These are phyloP conservation scores for Panagrolaimus sp. DNA, from an alignment of 1,140 invertebrate genomes.

Conservation along the genomic window DNA sequence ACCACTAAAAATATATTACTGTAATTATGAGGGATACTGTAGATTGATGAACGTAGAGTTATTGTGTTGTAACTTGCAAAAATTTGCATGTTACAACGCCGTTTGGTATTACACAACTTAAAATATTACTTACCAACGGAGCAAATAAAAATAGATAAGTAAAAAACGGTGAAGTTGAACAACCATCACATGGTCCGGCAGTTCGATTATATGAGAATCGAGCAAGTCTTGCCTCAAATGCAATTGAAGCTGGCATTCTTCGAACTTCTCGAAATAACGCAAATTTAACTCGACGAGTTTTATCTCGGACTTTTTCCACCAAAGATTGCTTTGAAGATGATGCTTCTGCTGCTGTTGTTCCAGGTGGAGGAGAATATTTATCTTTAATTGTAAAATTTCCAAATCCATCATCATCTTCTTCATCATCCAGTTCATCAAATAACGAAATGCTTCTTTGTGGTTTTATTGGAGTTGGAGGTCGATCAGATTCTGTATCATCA, in stretches of 20 bases:
- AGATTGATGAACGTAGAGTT: too few relatives aligned
- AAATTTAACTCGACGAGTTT: conserved; percentile 41
- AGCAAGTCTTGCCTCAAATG: conserved; percentile 31
- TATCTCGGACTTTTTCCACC: conserved; percentile 15
- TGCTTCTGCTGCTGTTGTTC: not conserved
- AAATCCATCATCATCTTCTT: not conserved
- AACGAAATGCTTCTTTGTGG: not conserved
- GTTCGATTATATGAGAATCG: conserved; percentile 33
- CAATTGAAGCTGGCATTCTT: conserved; percentile 34
- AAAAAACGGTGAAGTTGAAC: conserved; percentile 22
- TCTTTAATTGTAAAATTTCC: conserved; percentile 7
- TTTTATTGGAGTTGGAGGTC: not conserved
- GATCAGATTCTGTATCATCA: conserved; percentile 21
- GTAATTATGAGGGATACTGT: too few relatives aligned
- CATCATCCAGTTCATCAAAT: conserved; percentile 6
- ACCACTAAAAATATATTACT: conserved; percentile 33
- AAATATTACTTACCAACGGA: conserved; percentile 36
- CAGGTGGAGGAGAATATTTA: not conserved
- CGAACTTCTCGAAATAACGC: conserved; percentile 43
- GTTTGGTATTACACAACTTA: too few relatives aligned
- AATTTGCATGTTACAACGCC: too few relatives aligned
- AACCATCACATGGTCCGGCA: conserved; percentile 14
- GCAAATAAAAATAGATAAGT: conserved; percentile 39
- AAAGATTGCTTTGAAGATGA: not conserved
- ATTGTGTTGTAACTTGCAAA: too few relatives aligned